Evolutionary conservation across 2,113 vertebrate genomes (phyloP), one percentile per base, ranked within the genome.

Genomic region (Platycercus adscitus): DNA sequence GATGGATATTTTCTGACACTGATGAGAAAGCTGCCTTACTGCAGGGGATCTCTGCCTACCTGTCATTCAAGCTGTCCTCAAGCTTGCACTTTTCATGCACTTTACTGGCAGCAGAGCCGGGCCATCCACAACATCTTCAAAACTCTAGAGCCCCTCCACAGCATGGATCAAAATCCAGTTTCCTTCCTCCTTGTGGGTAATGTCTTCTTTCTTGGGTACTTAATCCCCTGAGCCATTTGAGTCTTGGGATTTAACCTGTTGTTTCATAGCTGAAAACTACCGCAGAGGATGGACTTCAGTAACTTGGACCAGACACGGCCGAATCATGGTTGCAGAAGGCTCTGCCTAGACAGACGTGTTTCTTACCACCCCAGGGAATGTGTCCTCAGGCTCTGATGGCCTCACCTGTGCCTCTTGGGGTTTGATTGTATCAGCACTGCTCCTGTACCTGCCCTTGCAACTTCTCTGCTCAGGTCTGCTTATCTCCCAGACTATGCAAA

Each of bases 51-150:
- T 71, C 68, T 79, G 78, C 47, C 47, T 11, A 4, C 25, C 55
- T 10, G 17, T 23, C 37, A 35, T 58, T 58, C 33, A 24, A 35
- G 56, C 37, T 53, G 49, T 64, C 20, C 43, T 44, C 26, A 44
- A 9, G 35, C 37, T 58, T 3, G 5, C 25, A 4, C 58, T 9
- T 9, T 7, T 46, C 2, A 0, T 5, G 4, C 15, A 65, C 29
- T 41, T 50, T 19, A 13, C 52, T 60, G 5, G 21, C 33, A 44
- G 49, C 58, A 61, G 61, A 25, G 58, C 21, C 0, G 2, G 65
- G 49, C 86, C 33, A 26, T 37, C 50, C 47, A 10, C 35, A 23
- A 0, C 55, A 21, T 28, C n/a, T 47, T n/a, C 24, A 29, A 52
- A 41, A n/a, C 41, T 72, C 23, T 49, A 13, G 35, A 49, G 21